Conservation (phyloP, 1,140 invertebrate species). For the Dufourea novaeangliae region DNA sequence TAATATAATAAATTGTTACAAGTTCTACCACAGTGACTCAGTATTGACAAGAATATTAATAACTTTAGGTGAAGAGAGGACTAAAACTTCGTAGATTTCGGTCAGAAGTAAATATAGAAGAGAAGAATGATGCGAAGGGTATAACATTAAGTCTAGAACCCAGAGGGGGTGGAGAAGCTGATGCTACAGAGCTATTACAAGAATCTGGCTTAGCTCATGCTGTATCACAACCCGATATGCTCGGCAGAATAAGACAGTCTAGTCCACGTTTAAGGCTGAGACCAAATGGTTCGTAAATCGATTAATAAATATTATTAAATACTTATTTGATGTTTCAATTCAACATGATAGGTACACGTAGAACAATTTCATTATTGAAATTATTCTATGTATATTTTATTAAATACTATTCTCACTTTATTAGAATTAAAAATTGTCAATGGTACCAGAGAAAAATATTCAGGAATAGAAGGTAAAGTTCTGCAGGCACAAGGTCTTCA, state of each 20-base stretch:
- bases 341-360: neutral
- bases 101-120: slow-evolving; percentile 80
- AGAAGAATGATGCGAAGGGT: slow-evolving; percentile 72
- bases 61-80: slow-evolving; percentile 76
- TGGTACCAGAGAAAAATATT: slow-evolving; percentile 74
- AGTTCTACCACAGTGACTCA: neutral
- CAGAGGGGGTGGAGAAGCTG: slow-evolving; percentile 76
- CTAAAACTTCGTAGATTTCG: slow-evolving; percentile 78
- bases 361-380: neutral
- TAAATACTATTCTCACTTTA: slow-evolving; percentile 4
- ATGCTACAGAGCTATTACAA: slow-evolving; percentile 78
- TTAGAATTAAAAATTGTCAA: slow-evolving; percentile 73
- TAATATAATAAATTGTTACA: neutral
- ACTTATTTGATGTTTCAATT: neutral
- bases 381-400: slow-evolving; percentile 1
- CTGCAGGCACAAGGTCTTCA: slow-evolving; percentile 79
- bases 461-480: slow-evolving; percentile 77
- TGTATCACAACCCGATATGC: slow-evolving; percentile 79
- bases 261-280: slow-evolving; percentile 70
- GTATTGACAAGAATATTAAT: neutral
- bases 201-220: slow-evolving; percentile 75
- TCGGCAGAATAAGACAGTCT: slow-evolving; percentile 70
- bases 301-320: slow-evolving; percentile 1
- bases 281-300: slow-evolving; percentile 67
- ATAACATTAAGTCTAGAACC: slow-evolving; percentile 75